Conservation (phyloP, 2,888 invertebrate species). For the Arctia plantaginis region DNA sequence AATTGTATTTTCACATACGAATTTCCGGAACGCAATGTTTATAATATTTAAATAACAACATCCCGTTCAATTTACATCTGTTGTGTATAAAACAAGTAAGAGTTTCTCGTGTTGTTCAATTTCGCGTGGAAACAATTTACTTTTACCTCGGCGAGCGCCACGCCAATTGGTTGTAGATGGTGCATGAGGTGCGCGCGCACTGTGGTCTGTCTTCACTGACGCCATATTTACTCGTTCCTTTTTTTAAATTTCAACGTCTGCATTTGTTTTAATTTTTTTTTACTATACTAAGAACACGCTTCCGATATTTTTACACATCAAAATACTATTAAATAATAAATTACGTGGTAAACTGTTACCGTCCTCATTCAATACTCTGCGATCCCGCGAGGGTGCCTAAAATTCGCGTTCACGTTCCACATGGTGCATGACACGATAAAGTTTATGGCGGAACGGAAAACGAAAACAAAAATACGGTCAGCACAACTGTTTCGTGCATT, state of each 20-base stretch:
- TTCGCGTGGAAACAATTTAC: slow-evolving; percentile 71
- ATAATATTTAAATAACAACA: slow-evolving; percentile 30
- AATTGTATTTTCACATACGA: not conserved
- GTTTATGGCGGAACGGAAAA: slow-evolving; percentile 74
- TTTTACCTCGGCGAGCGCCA: slow-evolving; percentile 69
- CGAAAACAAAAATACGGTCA: slow-evolving; percentile 68
- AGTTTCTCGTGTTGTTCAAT: slow-evolving; percentile 57
- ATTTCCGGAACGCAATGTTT: slow-evolving; percentile 11
- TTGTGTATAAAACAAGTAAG: slow-evolving; percentile 45
- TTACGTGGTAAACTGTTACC: slow-evolving; percentile 52
- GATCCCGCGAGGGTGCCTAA: slow-evolving; percentile 60
- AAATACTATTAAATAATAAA: slow-evolving; percentile 42
- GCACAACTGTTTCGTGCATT: slow-evolving; percentile 74
- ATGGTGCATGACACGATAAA: slow-evolving; percentile 75
- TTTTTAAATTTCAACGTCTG: slow-evolving; percentile 61
- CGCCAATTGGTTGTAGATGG: slow-evolving; percentile 83
- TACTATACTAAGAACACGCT: slow-evolving; percentile 40
- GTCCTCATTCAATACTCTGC: slow-evolving; percentile 64
- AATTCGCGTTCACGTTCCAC: slow-evolving; percentile 67
- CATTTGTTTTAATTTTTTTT: slow-evolving; percentile 49
- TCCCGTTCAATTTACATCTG: slow-evolving; percentile 42
- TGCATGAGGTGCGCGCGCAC: slow-evolving; percentile 73
- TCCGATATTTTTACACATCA: slow-evolving; percentile 54
- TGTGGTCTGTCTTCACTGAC: slow-evolving; percentile 79
- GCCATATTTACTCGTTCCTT: slow-evolving; percentile 66